phyloP scores from a whole-genome alignment of 1,140 invertebrate species.

The Saxidomus purpurata region DNA sequence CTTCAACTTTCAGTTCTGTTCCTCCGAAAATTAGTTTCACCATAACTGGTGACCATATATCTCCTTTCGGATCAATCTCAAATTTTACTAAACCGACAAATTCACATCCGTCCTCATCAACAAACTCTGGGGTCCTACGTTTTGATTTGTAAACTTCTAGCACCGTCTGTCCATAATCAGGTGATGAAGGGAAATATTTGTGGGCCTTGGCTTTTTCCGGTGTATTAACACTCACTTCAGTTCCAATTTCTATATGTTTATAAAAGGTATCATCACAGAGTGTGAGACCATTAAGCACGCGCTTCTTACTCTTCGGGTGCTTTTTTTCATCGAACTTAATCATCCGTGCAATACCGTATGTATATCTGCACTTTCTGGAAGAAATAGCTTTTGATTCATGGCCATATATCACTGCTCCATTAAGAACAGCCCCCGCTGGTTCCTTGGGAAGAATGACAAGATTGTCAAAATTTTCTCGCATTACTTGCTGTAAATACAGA shows the following conservation, averaged over 20 bases:
- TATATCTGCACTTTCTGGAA: conserved; percentile 16
- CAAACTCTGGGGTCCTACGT: not conserved
- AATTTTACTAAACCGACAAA: conserved; percentile 19
- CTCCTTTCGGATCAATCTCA: not conserved
- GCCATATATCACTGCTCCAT: conserved; percentile 43
- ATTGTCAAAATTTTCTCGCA: conserved; percentile 28
- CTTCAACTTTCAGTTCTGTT: conserved; percentile 52
- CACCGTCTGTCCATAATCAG: not conserved
- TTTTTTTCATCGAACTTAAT: not conserved
- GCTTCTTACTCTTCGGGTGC: conserved; percentile 18
- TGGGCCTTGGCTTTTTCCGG: not conserved
- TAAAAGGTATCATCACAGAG: conserved; percentile 45
- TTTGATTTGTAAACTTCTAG: conserved; percentile 24
- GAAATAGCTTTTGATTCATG: conserved; percentile 16
- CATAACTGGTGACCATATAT: not conserved
- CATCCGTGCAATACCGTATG: conserved; percentile 32
- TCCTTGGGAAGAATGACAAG: not conserved
- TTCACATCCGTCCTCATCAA: conserved; percentile 3
- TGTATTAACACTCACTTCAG: conserved; percentile 7
- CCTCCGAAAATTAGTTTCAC: conserved; percentile 46
- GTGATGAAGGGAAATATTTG: conserved; percentile 21
- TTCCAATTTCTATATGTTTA: conserved; percentile 43
- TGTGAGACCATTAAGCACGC: not conserved
- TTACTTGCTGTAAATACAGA: not conserved
- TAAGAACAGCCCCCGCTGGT: conserved; percentile 30